Percentiles rank a stretch among this genome's conserved stretches.
phyloP scores from a whole-genome alignment of 2,797 vertebrate genomes.

The Erpetoichthys calabaricus region DNA sequence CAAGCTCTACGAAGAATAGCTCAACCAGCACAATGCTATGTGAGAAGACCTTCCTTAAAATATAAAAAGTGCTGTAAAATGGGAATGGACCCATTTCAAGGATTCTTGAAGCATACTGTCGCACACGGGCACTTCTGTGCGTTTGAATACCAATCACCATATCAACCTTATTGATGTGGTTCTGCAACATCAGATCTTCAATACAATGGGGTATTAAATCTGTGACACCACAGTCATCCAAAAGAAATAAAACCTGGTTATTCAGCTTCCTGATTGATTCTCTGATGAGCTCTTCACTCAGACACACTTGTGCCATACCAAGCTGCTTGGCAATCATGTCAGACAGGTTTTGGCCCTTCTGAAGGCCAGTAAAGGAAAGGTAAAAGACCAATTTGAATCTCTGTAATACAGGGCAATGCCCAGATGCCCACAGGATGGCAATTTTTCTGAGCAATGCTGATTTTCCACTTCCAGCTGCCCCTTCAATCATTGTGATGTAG shows the following conservation, averaged over 20 bases:
- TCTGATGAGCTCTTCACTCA: conserved; percentile 18
- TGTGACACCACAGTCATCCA: conserved; percentile 25
- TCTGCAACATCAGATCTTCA: conserved; percentile 24
- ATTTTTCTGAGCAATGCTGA: conserved; percentile 25
- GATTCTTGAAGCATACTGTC: conserved; percentile 16
- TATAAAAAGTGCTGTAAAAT: conserved; percentile 20
- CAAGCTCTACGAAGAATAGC: conserved; percentile 1
- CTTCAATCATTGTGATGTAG: conserved; percentile 29
- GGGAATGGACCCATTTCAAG: conserved; percentile 22
- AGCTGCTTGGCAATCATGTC: conserved; percentile 21
- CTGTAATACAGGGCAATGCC: conserved; percentile 24
- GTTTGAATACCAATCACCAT: conserved; percentile 21
- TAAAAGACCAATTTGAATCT: conserved; percentile 35
- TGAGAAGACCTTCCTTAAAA: conserved; percentile 22
- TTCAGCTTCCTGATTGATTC: conserved; percentile 16
- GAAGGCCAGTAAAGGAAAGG: conserved; percentile 19
- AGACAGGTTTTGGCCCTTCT: conserved; percentile 17
- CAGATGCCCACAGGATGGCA: conserved; percentile 32
- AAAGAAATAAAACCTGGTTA: conserved; percentile 27
- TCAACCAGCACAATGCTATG: conserved; percentile 2
- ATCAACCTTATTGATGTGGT: conserved; percentile 17
- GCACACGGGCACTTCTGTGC: conserved; percentile 14
- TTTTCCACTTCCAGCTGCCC: conserved; percentile 31
- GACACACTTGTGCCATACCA: conserved; percentile 5
- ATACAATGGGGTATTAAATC: conserved; percentile 11